Percentiles rank a stretch among this genome's conserved stretches.
Evolutionary conservation across 2,888 invertebrate genomes (phyloP).

Genomic region (Prenolepis imparis): DNA sequence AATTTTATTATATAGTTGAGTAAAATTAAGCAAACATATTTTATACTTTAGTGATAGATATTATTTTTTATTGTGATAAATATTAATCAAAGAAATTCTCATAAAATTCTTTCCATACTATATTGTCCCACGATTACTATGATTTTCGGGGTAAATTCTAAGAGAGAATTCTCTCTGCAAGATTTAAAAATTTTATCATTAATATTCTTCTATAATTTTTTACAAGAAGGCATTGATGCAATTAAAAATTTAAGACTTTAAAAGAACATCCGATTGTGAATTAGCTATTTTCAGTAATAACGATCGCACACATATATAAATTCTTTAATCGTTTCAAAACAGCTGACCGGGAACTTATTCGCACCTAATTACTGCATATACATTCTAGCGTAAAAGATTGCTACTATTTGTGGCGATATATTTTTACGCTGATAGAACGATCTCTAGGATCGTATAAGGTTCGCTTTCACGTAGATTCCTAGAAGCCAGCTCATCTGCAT

Average conservation of each 20-base stretch:
- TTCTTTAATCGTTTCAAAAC: not conserved
- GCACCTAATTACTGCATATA: not conserved
- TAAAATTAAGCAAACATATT: no score
- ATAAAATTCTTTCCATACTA: no score
- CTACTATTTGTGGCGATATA: conserved; percentile 13
- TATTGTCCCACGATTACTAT: no score
- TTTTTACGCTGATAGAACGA: not conserved
- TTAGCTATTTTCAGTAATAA: not conserved
- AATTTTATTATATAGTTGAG: no score
- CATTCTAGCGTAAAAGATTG: conserved; percentile 17
- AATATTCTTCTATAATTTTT: not conserved
- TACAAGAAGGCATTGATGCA: not conserved
- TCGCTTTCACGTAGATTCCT: conserved; percentile 53
- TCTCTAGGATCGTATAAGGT: conserved; percentile 23
- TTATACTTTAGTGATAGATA: no score
- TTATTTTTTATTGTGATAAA: no score
- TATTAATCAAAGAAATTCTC: no score
- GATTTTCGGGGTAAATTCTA: no score
- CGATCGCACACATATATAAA: not conserved
- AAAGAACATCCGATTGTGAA: not conserved
- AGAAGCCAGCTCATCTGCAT: conserved; percentile 49
- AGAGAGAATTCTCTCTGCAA: not conserved
- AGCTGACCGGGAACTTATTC: not conserved
- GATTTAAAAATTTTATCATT: not conserved
- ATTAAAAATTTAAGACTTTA: not conserved